These are phyloP conservation scores for Tor tambroides DNA, from an alignment of 2,113 vertebrate species.

Conservation along the genomic window DNA sequence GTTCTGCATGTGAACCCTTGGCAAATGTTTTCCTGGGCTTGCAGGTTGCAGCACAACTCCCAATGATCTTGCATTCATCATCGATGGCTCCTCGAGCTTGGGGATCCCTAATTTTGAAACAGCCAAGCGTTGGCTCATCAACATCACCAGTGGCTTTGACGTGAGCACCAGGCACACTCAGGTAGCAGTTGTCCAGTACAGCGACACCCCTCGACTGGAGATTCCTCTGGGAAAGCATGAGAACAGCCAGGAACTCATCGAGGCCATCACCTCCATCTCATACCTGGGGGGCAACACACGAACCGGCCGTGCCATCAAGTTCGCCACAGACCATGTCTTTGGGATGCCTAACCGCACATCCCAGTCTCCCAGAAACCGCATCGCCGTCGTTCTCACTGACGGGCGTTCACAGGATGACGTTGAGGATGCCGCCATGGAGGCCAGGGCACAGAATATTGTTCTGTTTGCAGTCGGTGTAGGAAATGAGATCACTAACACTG, in stretches of 20 bases:
- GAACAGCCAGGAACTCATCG: conserved; percentile 62
- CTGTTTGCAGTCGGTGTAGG: conserved; percentile 74
- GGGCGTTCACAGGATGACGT: conserved; percentile 73
- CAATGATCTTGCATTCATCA: conserved; percentile 72
- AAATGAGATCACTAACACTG: conserved; percentile 66
- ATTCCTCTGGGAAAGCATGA: conserved; percentile 69
- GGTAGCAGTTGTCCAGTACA: conserved; percentile 74
- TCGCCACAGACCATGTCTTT: conserved; percentile 70
- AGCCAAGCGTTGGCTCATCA: conserved; percentile 71
- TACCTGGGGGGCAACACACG: conserved; percentile 72
- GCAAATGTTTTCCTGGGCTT: conserved; percentile 45
- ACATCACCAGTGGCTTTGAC: conserved; percentile 70
- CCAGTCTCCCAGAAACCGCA: conserved; percentile 62
- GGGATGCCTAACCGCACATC: conserved; percentile 56
- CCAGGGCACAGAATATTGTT: conserved; percentile 66
- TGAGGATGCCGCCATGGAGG: conserved; percentile 66
- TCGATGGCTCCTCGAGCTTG: conserved; percentile 73
- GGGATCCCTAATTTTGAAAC: conserved; percentile 66
- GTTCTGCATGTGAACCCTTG: background rate
- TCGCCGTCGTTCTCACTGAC: conserved; percentile 72
- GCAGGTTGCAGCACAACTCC: conserved; percentile 71
- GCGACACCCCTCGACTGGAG: conserved; percentile 71
- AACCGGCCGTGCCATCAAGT: conserved; percentile 72
- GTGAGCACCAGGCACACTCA: conserved; percentile 69
- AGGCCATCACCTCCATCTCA: conserved; percentile 62